Percentiles rank a stretch among this genome's conserved stretches.
phyloP scores from a whole-genome alignment of 2,797 vertebrate genomes.

The Rhinichthys osculus region DNA sequence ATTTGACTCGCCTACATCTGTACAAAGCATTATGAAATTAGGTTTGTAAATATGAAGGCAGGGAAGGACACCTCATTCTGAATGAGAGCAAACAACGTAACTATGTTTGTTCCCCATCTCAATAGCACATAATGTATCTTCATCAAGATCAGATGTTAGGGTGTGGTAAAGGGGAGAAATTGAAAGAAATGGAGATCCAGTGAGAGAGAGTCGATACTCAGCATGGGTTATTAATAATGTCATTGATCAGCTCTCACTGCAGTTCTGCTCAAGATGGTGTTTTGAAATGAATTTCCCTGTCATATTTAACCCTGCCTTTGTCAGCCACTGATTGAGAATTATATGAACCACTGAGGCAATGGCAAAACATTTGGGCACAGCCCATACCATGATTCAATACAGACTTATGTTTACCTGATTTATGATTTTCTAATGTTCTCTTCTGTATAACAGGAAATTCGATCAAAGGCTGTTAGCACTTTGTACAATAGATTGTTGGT shows the following conservation, averaged over 20 bases:
- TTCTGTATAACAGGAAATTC: slow-evolving; percentile 62
- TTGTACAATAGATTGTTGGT: slow-evolving; percentile 77
- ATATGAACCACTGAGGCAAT: slow-evolving; percentile 57
- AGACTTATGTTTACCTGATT: slow-evolving; percentile 66
- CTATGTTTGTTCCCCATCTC: not conserved
- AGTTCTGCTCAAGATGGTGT: slow-evolving; percentile 63
- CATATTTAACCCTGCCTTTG: slow-evolving; percentile 71
- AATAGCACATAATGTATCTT: slow-evolving; percentile 32
- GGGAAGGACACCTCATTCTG: not conserved
- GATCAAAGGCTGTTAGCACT: slow-evolving; percentile 72
- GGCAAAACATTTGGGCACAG: slow-evolving; percentile 36
- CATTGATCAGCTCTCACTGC: slow-evolving; percentile 72
- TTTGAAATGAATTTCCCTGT: slow-evolving; percentile 70
- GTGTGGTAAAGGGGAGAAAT: slow-evolving; percentile 44
- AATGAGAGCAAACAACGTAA: slow-evolving; percentile 20
- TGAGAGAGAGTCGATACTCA: slow-evolving; percentile 48
- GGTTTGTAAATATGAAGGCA: not conserved
- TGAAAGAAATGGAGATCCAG: slow-evolving; percentile 22
- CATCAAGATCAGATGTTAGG: slow-evolving; percentile 38
- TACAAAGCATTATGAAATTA: slow-evolving; percentile 3
- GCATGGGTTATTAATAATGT: slow-evolving; percentile 71
- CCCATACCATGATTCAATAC: slow-evolving; percentile 52
- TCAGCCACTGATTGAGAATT: slow-evolving; percentile 68
- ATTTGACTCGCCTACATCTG: not conserved
- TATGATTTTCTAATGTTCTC: slow-evolving; percentile 74